Evolutionary conservation across 2,797 vertebrate species (phyloP), one percentile per base, ranked within the genome.

Genomic region (Fistularia commersonii): DNA sequence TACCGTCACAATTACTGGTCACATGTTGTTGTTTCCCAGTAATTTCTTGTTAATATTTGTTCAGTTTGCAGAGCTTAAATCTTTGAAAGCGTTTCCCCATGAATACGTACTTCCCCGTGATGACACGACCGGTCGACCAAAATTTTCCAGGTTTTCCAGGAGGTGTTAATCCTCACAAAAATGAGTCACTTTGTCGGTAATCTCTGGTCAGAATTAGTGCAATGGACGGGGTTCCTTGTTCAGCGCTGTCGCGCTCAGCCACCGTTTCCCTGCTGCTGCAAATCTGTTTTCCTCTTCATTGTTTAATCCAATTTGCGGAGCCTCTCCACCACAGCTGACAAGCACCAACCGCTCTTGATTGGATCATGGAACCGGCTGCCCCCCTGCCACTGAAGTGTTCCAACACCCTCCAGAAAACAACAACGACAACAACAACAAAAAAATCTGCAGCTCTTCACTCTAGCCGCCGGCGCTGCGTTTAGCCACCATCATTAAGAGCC

Each of bases 401-500:
- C 66, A 64, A 46, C 61, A 45, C 48, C 31, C 67, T 68, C 72
- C 77, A 74, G 70, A 70, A 78, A 80, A 78, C 62, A 72, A 49
- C 23, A 4, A 23, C 23, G 4, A 23, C 23, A 23, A 23, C 23
- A 23, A 23, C 23, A 23, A n/a, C n/a, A 23, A 23, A 23, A 23
- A 78, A 55, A 76, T 82, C 66, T 75, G 80, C 79, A 77, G 81
- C 83, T 74, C 83, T 84, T 76, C 80, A 84, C 50, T 61, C 32
- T 67, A 69, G 67, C 49, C 79, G 4, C 23, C 23, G 72, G 37
- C 79, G 77, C 74, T n/a, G 48, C 50, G 77, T 58, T 74, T 51
- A 64, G 77, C n/a, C n/a, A n/a, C n/a, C n/a, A 76, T 83, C 77
- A 84, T 80, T 81, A 80, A 87, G 85, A 54, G 76, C 77, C 61